Percentiles rank a stretch among this genome's conserved stretches.
These are phyloP conservation scores for Telmatochromis brachygnathus DNA, from an alignment of 2,113 vertebrate species.

Conservation along the genomic window DNA sequence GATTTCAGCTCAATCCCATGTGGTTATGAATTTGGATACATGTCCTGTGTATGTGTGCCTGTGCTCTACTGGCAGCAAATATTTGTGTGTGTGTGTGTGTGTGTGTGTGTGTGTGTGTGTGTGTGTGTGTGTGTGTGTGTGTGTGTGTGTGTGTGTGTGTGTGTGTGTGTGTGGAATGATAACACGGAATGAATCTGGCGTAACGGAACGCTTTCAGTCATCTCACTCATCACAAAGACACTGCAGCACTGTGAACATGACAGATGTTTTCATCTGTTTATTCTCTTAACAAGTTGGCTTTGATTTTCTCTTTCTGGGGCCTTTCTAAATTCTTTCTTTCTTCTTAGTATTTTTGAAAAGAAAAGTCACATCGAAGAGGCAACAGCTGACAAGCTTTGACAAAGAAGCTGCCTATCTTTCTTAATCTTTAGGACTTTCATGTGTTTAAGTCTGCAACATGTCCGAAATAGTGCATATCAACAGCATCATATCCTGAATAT, in stretches of 20 bases:
- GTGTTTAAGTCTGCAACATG: not conserved
- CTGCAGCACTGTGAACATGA: not conserved
- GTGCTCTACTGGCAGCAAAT: not conserved
- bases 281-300: not conserved
- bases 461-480: not conserved
- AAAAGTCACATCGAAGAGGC: not conserved
- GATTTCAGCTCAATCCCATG: not conserved
- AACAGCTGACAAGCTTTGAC: not conserved
- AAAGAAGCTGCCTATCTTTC: not conserved
- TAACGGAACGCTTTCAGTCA: not conserved
- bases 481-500: not conserved
- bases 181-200: not conserved
- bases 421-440: not conserved
- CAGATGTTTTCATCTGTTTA: not conserved
- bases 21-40: not conserved
- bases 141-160: not conserved
- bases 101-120: too few species aligned
- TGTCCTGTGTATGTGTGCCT: not conserved
- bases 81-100: not conserved
- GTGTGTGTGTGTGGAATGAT: not conserved
- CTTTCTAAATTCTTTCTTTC: not conserved
- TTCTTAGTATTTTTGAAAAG: not conserved
- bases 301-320: not conserved
- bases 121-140: not conserved
- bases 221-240: not conserved